Evolutionary conservation across 2,113 vertebrate genomes (phyloP).

Genomic region (Coreoperca whiteheadi): DNA sequence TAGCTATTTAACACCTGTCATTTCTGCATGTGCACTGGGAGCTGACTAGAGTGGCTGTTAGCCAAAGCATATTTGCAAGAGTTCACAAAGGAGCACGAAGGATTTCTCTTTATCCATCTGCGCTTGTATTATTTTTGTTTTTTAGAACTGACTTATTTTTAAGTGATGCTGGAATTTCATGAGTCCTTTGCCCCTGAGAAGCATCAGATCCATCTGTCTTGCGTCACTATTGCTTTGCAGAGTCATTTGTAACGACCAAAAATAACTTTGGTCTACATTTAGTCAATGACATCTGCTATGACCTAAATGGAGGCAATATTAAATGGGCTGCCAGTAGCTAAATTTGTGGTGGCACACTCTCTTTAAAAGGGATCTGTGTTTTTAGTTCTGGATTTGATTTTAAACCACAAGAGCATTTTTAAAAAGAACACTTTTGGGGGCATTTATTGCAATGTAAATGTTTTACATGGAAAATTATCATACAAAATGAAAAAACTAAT

Average conservation of each 20-base stretch:
- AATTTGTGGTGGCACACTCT: constrained; percentile 48
- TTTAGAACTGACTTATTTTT: constrained; percentile 28
- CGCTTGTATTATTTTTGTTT: constrained; percentile 2
- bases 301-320: constrained; percentile 70
- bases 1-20: constrained; percentile 72
- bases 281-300: constrained; percentile 74
- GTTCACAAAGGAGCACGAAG: constrained; percentile 39
- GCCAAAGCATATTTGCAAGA: constrained; percentile 43
- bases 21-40: constrained; percentile 33
- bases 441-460: constrained; percentile 24
- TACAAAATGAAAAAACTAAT: constrained; percentile 18
- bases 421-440: constrained; percentile 9
- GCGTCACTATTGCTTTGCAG: constrained; percentile 64
- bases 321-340: constrained; percentile 67
- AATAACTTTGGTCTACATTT: constrained; percentile 78
- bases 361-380: constrained; percentile 36
- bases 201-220: constrained; percentile 56
- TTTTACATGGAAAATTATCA: constrained; percentile 12
- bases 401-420: constrained; percentile 21
- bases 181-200: constrained; percentile 40
- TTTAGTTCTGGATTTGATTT: constrained; percentile 38
- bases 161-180: constrained; percentile 35
- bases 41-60: constrained; percentile 20
- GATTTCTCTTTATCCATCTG: constrained; percentile 37
- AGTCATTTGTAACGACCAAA: constrained; percentile 75